A percentile compares a stretch with the other conserved stretches of the same genome.
Conservation (phyloP, 2,113 vertebrate species). For the Spea multiplicata region DNA sequence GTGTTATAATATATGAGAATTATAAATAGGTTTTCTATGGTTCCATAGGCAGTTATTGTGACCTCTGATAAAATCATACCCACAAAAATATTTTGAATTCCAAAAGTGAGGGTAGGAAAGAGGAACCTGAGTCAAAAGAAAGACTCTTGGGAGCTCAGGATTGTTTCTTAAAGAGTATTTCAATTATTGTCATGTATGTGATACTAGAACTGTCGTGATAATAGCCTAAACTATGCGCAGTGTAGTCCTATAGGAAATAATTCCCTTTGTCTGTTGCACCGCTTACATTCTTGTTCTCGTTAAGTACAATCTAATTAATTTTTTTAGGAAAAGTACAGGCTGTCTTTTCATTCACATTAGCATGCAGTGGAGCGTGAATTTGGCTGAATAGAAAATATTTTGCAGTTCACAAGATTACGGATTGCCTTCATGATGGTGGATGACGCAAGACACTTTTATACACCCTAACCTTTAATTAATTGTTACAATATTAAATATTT, state of each 20-base stretch:
- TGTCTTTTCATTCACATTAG: conserved; percentile 38
- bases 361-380: conserved; percentile 30
- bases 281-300: conserved; percentile 17
- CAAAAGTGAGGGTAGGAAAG: too few relatives aligned
- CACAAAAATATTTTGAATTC: too few relatives aligned
- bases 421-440: conserved; percentile 32
- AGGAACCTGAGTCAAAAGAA: too few relatives aligned
- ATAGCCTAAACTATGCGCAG: background rate
- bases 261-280: conserved; percentile 27
- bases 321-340: conserved; percentile 38
- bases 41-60: too few relatives aligned
- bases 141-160: too few relatives aligned
- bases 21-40: too few relatives aligned
- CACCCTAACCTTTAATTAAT: conserved; percentile 18
- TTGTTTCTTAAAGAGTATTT: too few relatives aligned
- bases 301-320: conserved; percentile 37
- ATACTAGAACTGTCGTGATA: too few relatives aligned
- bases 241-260: conserved; percentile 12
- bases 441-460: conserved; percentile 26
- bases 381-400: conserved; percentile 40
- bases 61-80: too few relatives aligned
- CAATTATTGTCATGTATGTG: too few relatives aligned
- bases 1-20: too few relatives aligned
- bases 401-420: conserved; percentile 38
- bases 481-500: background rate